phyloP scores from a whole-genome alignment of 2,113 vertebrate genomes.

The Trachemys scripta region DNA sequence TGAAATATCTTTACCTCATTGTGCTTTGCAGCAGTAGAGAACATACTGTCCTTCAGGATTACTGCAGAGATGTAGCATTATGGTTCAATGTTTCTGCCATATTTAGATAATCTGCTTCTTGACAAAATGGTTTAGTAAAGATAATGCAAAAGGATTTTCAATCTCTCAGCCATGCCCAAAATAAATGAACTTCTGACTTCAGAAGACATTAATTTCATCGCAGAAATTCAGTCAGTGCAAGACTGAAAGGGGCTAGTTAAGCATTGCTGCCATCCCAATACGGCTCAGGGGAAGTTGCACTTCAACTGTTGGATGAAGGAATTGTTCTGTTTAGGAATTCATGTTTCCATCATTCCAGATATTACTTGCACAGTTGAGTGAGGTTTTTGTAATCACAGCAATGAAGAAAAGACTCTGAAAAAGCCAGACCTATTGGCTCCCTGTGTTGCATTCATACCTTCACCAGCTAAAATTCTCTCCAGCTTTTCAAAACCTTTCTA shows the following conservation, averaged over 20 bases:
- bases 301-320: not conserved
- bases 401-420: not conserved
- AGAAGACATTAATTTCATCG: not conserved
- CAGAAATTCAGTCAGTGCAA: not conserved
- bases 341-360: not conserved
- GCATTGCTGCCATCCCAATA: not conserved
- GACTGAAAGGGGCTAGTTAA: not conserved
- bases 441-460: not conserved
- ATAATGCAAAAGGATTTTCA: not conserved
- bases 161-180: not conserved
- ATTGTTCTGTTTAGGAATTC: not conserved
- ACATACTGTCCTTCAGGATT: not conserved
- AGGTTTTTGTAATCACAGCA: not conserved
- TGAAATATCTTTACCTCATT: not conserved
- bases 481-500: not conserved
- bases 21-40: not conserved
- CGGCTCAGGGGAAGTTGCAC: not conserved
- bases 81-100: not conserved
- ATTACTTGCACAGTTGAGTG: not conserved
- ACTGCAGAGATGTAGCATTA: not conserved
- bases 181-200: not conserved
- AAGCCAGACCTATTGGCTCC: not conserved
- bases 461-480: not conserved
- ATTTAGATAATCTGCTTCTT: not conserved
- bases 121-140: not conserved